phyloP scores from a whole-genome alignment of 2,113 vertebrate species.

The Orthonyx spaldingii region DNA sequence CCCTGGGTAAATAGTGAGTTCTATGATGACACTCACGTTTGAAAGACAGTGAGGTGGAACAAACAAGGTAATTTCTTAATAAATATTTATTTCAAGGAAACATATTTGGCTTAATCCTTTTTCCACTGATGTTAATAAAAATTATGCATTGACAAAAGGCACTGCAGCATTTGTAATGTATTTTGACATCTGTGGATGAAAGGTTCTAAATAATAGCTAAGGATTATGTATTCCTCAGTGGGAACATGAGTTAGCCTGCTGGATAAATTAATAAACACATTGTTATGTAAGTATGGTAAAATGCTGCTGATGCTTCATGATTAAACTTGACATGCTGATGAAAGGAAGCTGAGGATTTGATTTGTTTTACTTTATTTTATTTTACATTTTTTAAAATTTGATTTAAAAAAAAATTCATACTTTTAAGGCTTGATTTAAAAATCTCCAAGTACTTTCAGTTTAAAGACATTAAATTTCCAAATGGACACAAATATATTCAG shows the following conservation, averaged over 20 bases:
- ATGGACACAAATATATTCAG: not conserved
- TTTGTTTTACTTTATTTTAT: not conserved
- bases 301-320: not conserved
- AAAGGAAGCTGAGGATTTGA: not conserved
- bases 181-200: constrained; percentile 26
- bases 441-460: not conserved
- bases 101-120: not conserved
- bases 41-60: not conserved
- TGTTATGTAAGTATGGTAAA: constrained; percentile 17
- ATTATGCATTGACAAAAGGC: not conserved
- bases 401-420: not conserved
- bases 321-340: not conserved
- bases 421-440: not conserved
- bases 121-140: not conserved
- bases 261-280: constrained; percentile 42
- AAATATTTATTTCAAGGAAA: constrained; percentile 2
- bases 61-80: constrained; percentile 1
- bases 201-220: not conserved
- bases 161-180: not conserved
- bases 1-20: not conserved
- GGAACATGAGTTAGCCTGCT: not conserved
- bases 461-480: not conserved
- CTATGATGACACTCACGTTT: not conserved
- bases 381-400: rapidly evolving
- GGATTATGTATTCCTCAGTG: not conserved